A percentile compares a stretch with the other conserved stretches of the same genome.
These are phyloP conservation scores for Tachina lurida DNA, from an alignment of 2,888 invertebrate genomes.

Conservation along the genomic window DNA sequence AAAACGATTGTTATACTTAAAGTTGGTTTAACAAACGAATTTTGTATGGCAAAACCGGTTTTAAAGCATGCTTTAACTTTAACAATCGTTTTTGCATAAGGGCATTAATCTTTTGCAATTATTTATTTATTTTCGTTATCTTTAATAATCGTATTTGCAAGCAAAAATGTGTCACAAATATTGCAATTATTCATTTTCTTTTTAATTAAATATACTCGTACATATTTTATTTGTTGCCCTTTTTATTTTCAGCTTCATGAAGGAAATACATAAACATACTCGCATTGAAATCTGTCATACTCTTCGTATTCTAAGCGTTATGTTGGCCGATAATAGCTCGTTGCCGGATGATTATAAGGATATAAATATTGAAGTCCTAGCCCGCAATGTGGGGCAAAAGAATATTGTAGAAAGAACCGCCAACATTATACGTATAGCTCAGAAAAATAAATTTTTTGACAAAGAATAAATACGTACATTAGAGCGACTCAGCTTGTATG, in stretches of 20 bases:
- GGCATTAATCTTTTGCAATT: not conserved
- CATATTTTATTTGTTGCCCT: slow-evolving; percentile 10
- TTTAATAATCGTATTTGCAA: slow-evolving; percentile 5
- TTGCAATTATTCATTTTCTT: slow-evolving; percentile 9
- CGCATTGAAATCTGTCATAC: slow-evolving; percentile 83
- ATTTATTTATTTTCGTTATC: no score
- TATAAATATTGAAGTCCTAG: slow-evolving; percentile 80
- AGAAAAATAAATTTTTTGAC: slow-evolving; percentile 77
- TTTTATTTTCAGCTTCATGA: slow-evolving; percentile 78
- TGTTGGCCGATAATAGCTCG: slow-evolving; percentile 83
- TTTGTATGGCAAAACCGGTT: no score
- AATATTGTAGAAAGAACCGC: slow-evolving; percentile 73
- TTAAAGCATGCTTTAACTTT: no score
- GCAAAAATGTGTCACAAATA: slow-evolving; percentile 5
- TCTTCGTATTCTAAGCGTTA: slow-evolving; percentile 83
- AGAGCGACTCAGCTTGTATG: no score
- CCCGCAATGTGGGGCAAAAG: slow-evolving; percentile 75
- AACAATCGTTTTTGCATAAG: no score
- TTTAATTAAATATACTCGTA: slow-evolving; percentile 8
- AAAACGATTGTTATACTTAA: no score
- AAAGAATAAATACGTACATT: no score
- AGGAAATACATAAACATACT: slow-evolving; percentile 82
- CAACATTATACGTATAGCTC: slow-evolving; percentile 75
- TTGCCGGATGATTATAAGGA: slow-evolving; percentile 83
- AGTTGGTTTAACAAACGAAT: no score